Percentiles rank a stretch among this genome's conserved stretches.
Conservation (phyloP, 2,888 invertebrate genomes). For the Tipula vernalis region DNA sequence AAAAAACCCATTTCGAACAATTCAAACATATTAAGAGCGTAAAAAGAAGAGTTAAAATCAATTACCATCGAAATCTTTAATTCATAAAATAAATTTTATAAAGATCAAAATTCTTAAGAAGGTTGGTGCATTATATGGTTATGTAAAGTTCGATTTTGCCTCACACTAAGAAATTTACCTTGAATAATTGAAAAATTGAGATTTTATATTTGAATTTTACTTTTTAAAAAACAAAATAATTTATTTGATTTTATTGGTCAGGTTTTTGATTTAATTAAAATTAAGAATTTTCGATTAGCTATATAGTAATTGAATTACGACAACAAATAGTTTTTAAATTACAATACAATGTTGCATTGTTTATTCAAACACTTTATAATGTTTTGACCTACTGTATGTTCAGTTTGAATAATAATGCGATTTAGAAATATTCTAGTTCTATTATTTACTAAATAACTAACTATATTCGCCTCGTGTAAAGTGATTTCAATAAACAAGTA, state of each 20-base stretch:
- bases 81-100: neutral
- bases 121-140: neutral
- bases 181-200: neutral
- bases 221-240: neutral
- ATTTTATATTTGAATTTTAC: neutral
- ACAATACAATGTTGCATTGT: neutral
- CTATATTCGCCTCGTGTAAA: neutral
- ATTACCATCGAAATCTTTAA: neutral
- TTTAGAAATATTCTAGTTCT: neutral
- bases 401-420: neutral
- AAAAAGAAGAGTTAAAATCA: no score
- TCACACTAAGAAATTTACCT: neutral
- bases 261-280: neutral
- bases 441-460: neutral
- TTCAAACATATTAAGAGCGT: neutral
- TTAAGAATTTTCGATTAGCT: neutral
- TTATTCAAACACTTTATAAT: neutral
- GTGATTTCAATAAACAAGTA: neutral
- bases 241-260: neutral
- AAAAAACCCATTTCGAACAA: neutral
- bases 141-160: neutral
- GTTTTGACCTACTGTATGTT: neutral
- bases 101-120: neutral
- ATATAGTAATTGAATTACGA: no score
- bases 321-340: neutral